phyloP scores from a whole-genome alignment of 2,888 invertebrate species.

The Cephus sareptanus region DNA sequence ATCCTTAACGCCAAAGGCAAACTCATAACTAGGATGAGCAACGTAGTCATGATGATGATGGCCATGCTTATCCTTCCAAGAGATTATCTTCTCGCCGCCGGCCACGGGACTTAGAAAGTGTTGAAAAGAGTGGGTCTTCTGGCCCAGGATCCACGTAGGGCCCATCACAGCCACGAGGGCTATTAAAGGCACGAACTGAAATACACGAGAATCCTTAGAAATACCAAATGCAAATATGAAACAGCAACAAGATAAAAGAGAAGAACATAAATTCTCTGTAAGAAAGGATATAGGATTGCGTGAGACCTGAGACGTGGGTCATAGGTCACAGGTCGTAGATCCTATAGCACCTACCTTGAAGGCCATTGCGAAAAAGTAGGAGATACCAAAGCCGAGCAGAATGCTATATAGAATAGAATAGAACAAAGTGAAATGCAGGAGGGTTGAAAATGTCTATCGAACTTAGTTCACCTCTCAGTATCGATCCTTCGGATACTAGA shows the following conservation, averaged over 20 bases:
- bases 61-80: constrained; percentile 36
- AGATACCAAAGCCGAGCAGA: too few relatives aligned
- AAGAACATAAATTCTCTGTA: background rate
- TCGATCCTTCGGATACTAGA: too few relatives aligned
- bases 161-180: constrained; percentile 15
- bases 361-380: too few relatives aligned
- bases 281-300: background rate
- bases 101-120: constrained; percentile 33
- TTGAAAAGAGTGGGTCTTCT: constrained; percentile 33
- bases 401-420: too few relatives aligned
- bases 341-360: too few relatives aligned
- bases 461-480: too few relatives aligned
- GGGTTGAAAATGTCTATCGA: too few relatives aligned
- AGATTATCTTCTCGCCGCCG: constrained; percentile 27
- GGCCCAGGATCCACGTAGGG: background rate
- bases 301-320: background rate
- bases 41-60: constrained; percentile 37
- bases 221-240: too few relatives aligned
- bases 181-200: constrained; percentile 16
- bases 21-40: constrained; percentile 33
- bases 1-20: constrained; percentile 33
- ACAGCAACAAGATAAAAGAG: background rate
- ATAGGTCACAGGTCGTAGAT: background rate
- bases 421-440: too few relatives aligned
- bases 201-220: background rate